These are phyloP conservation scores for Cepaea hortensis DNA, from an alignment of 2,888 invertebrate species.

Conservation along the genomic window DNA sequence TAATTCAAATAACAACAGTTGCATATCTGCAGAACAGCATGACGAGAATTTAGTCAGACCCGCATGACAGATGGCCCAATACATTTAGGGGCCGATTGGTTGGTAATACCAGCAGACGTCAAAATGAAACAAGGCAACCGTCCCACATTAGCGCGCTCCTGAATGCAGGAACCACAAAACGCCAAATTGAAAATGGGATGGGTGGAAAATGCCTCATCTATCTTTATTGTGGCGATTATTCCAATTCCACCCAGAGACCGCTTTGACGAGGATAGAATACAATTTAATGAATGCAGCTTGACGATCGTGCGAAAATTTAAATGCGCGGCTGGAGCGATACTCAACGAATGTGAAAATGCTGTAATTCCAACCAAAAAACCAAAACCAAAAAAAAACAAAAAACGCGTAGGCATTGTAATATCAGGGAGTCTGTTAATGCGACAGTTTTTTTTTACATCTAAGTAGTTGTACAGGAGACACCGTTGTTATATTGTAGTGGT, in stretches of 20 bases:
- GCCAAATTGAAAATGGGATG: background rate
- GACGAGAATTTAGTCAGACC: background rate
- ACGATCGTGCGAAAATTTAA: background rate
- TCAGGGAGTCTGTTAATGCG: background rate
- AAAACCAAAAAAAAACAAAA: background rate
- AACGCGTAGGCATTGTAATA: no score
- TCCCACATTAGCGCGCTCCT: no score
- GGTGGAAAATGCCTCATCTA: background rate
- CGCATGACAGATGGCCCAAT: background rate
- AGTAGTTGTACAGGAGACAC: background rate
- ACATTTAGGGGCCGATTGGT: background rate
- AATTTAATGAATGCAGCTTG: background rate
- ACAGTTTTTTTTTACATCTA: background rate
- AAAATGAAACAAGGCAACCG: no score
- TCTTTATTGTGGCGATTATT: constrained; percentile 10
- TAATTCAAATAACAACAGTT: constrained; percentile 7
- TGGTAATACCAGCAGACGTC: no score
- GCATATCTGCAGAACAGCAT: no score
- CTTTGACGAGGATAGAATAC: background rate
- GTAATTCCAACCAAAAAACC: background rate
- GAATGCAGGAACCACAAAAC: background rate
- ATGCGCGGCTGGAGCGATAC: background rate
- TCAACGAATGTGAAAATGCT: background rate
- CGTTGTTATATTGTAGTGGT: no score
- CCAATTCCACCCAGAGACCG: background rate